These are phyloP conservation scores for Caenorhabditis sp. DNA, from an alignment of 2,888 invertebrate genomes.

Conservation along the genomic window DNA sequence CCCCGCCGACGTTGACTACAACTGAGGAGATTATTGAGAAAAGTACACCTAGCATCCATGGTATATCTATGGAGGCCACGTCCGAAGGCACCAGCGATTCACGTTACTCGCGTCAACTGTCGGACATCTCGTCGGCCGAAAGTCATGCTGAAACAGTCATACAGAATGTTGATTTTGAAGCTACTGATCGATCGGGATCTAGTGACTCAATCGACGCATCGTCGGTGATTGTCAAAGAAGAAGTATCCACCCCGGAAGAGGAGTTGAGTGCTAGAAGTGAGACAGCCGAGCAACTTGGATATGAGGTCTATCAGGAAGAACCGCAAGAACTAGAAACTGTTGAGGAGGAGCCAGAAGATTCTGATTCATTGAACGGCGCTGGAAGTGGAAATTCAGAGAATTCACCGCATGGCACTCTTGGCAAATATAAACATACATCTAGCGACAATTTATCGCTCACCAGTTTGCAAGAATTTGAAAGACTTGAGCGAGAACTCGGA, in stretches of 20 bases:
- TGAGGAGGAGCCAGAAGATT: slow-evolving; percentile 64
- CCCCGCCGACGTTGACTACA: slow-evolving; percentile 20
- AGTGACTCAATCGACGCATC: slow-evolving; percentile 37
- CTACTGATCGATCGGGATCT: slow-evolving; percentile 29
- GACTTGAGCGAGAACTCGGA: slow-evolving; percentile 64
- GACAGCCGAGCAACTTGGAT: slow-evolving; percentile 36
- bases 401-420: slow-evolving; percentile 52
- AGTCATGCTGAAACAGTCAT: slow-evolving; percentile 53
- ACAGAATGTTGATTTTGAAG: slow-evolving; percentile 12
- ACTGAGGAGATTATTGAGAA: slow-evolving; percentile 7
- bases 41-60: slow-evolving; percentile 37
- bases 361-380: slow-evolving; percentile 51
- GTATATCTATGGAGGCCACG: slow-evolving; percentile 41
- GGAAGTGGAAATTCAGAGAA: slow-evolving; percentile 55
- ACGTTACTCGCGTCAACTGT: slow-evolving; percentile 48
- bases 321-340: slow-evolving; percentile 57
- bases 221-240: slow-evolving; percentile 20
- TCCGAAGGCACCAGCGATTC: slow-evolving; percentile 42
- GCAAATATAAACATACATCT: slow-evolving; percentile 53
- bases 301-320: slow-evolving; percentile 39
- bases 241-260: slow-evolving; percentile 3
- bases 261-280: neutral
- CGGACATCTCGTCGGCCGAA: slow-evolving; percentile 47
- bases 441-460: slow-evolving; percentile 61
- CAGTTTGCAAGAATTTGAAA: slow-evolving; percentile 69